Evolutionary conservation across 1,140 invertebrate species (phyloP).

Genomic region (Drosophila ficusphila): DNA sequence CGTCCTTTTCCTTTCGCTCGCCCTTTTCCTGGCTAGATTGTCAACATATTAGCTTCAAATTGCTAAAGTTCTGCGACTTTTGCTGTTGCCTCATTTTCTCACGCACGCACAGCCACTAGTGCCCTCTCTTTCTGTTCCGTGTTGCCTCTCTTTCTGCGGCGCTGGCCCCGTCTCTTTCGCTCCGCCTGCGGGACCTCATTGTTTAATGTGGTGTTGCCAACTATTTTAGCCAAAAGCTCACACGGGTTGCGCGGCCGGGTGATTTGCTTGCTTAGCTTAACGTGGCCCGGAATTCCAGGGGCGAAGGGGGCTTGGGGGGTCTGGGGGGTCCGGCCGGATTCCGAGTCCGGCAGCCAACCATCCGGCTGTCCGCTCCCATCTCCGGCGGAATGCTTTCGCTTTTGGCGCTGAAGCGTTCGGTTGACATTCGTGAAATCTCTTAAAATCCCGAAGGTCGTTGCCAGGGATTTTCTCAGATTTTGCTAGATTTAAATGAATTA

Average conservation of each 20-base stretch:
- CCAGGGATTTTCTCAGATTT: constrained; percentile 84
- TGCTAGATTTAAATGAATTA: constrained; percentile 85
- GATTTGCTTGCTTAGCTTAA: constrained; percentile 81
- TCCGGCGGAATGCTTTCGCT: constrained; percentile 68
- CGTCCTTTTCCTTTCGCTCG: background rate
- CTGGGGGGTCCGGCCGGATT: constrained; percentile 8
- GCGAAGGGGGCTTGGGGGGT: background rate
- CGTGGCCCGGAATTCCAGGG: constrained; percentile 30
- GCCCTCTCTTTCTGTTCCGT: background rate
- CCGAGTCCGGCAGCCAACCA: constrained; percentile 7
- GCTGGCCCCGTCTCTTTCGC: background rate
- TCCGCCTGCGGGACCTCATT: constrained; percentile 45
- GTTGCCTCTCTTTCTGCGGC: background rate
- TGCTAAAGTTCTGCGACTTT: constrained; percentile 82
- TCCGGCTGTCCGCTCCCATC: constrained; percentile 40
- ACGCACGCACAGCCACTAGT: constrained; percentile 41
- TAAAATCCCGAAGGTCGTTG: constrained; percentile 84
- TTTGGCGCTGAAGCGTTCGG: constrained; percentile 72
- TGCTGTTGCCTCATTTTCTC: constrained; percentile 75
- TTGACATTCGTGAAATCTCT: constrained; percentile 84
- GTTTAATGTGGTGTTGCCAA: constrained; percentile 84
- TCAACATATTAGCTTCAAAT: constrained; percentile 83
- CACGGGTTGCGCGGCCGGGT: constrained; percentile 69
- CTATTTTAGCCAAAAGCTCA: constrained; percentile 82
- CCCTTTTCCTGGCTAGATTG: constrained; percentile 50